Evolutionary conservation across 2,797 vertebrate species (phyloP).

Genomic region (Sarcoramphus papa): DNA sequence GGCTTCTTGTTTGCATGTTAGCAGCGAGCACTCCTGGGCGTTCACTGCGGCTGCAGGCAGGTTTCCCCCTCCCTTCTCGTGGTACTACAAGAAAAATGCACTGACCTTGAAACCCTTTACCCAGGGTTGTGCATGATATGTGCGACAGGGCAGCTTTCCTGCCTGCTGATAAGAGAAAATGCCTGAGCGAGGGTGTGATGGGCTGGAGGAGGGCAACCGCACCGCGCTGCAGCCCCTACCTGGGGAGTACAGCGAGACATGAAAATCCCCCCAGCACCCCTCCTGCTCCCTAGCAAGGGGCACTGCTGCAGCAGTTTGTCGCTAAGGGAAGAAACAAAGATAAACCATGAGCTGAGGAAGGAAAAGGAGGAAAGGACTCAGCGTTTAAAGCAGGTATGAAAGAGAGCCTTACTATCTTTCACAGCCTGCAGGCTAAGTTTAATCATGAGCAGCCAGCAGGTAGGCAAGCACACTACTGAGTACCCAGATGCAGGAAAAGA

Average conservation of each 20-base stretch:
- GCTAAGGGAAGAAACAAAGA: not conserved
- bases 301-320: not conserved
- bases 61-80: not conserved
- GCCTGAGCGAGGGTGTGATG: fast-evolving
- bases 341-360: not conserved
- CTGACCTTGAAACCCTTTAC: not conserved
- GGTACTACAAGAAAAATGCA: not conserved
- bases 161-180: not conserved
- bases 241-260: not conserved
- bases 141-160: not conserved
- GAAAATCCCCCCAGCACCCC: not conserved
- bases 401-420: not conserved
- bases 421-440: not conserved
- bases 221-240: fast-evolving
- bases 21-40: fast-evolving
- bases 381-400: not conserved
- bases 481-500: not conserved
- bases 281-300: not conserved
- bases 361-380: not conserved
- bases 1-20: fast-evolving
- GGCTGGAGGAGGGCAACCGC: not conserved
- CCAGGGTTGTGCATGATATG: not conserved
- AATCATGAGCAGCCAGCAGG: not conserved
- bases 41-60: not conserved
- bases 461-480: not conserved